phyloP scores from a whole-genome alignment of 2,888 invertebrate species.

The Synergus itoensis region DNA sequence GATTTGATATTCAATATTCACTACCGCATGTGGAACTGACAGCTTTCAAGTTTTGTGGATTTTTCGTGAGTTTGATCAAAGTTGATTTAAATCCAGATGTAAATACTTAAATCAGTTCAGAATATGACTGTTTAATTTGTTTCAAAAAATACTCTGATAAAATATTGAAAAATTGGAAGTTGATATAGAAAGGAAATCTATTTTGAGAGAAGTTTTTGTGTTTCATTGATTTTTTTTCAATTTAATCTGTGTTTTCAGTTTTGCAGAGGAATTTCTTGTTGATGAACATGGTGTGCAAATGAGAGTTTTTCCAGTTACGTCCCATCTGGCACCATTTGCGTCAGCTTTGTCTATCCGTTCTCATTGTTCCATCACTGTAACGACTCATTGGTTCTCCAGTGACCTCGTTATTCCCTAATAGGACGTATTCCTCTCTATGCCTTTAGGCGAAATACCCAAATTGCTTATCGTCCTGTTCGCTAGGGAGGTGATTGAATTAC shows the following conservation, averaged over 20 bases:
- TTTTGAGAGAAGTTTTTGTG: not conserved
- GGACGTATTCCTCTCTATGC: conserved; percentile 39
- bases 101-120: not conserved
- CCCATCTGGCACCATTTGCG: conserved; percentile 34
- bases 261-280: conserved; percentile 9
- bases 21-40: not conserved
- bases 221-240: not conserved
- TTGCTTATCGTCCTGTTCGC: conserved; percentile 51
- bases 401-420: conserved; percentile 39
- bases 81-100: not conserved
- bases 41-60: not conserved
- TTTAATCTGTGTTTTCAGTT: conserved; percentile 21
- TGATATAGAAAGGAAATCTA: not conserved
- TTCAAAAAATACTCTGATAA: not conserved
- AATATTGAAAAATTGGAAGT: not conserved
- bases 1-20: not conserved
- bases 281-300: conserved; percentile 29
- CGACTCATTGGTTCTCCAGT: conserved; percentile 40
- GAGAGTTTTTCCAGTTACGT: conserved; percentile 26
- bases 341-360: conserved; percentile 35
- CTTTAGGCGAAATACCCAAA: conserved; percentile 52
- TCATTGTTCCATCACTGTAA: conserved; percentile 36
- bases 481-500: conserved; percentile 49
- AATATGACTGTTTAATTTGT: not conserved
- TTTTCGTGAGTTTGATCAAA: not conserved